Base-by-base conservation (phyloP, 2,888 invertebrate genomes). In the Tethea ocularis region DNA sequence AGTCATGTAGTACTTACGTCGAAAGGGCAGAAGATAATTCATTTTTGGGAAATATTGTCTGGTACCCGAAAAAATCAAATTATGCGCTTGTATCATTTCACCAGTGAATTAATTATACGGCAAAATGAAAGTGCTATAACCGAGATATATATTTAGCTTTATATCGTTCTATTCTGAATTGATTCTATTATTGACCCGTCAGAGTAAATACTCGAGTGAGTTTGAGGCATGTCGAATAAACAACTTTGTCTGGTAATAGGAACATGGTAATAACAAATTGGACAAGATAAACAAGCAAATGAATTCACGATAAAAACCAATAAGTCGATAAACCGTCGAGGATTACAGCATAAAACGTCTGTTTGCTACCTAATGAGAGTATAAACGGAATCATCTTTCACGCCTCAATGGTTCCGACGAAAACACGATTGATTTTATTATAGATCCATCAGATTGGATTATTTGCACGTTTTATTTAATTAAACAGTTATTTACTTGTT, bases 291-390 rank as follows among this genome's bases (percentile, higher is more conserved):
- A 88, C 82, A 87, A 86, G 75, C 80, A 75, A 79, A 78, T 74
- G 77, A 77, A 78, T 82, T 80, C 74, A 67, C 80, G 77, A 83
- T 88, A 87, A 86, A 88, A 88, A 87, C 81, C 84, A 83, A 86
- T 87, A 84, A 82, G 81, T 80, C 77, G 77, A 83, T 86, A 77
- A 84, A 82, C 75, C 71, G 74, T 69, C 64, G 67, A 71, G 71
- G 75, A 75, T 78, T 71, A 77, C 67, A 73, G 71, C 76, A 78
- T 81, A 76, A 80, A 83, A 72, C 73, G 74, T 74, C 71, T 79
- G 78, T 77, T 76, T 78, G 78, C 75, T 80, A 72, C 82, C 71
- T 70, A 79, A 82, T 78, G 76, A 74, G 70, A 75, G 70, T 73
- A 79, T 83, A 75, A 80, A 82, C 74, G 71, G 73, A 84, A 77